These are phyloP conservation scores for Tetranychus piercei DNA, from an alignment of 2,888 invertebrate species.

Conservation along the genomic window DNA sequence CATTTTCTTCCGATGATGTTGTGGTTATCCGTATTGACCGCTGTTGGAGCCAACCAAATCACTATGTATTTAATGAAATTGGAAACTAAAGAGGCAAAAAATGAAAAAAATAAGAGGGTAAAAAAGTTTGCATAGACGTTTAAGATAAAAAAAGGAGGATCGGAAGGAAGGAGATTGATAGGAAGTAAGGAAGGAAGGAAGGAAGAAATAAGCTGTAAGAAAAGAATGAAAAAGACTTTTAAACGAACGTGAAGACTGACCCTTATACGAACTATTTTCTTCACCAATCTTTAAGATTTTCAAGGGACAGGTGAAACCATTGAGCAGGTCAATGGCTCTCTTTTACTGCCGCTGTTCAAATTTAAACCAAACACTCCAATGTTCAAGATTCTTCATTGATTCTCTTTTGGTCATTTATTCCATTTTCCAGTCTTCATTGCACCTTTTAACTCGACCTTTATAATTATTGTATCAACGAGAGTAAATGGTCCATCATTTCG, in stretches of 20 bases:
- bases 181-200: neutral
- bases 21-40: neutral
- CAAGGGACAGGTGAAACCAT: neutral
- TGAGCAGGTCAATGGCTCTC: neutral
- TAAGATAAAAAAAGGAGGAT: neutral
- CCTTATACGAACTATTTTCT: neutral
- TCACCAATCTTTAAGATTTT: neutral
- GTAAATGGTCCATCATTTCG: no score
- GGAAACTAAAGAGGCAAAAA: neutral
- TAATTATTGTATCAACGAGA: no score
- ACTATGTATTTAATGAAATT: neutral
- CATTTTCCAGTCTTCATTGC: no score
- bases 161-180: neutral
- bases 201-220: neutral
- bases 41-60: neutral
- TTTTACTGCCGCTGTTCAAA: neutral
- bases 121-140: neutral
- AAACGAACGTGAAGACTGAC: neutral
- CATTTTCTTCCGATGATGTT: neutral
- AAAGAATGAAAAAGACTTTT: neutral
- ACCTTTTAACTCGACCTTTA: no score
- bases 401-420: neutral
- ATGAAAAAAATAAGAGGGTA: neutral
- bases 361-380: neutral
- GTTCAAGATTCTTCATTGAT: neutral